A percentile compares a stretch with the other conserved stretches of the same genome.
Conservation (phyloP, 2,888 invertebrate species). For the Clistopyga incitator region DNA sequence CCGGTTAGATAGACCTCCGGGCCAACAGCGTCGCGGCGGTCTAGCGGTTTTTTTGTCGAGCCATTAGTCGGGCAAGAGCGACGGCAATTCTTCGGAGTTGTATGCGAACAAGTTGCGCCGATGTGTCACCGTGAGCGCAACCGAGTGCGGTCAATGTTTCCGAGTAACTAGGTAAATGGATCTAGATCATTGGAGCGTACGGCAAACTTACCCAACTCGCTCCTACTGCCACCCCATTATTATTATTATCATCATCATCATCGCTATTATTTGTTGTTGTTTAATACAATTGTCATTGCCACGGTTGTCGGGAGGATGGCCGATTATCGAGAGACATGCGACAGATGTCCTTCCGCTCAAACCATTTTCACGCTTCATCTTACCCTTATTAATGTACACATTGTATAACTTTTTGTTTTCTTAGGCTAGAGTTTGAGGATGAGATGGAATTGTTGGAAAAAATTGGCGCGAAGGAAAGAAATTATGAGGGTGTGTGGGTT, state of each 20-base stretch:
- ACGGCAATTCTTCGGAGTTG: constrained; percentile 16
- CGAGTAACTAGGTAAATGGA: constrained; percentile 72
- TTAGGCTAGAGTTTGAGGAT: not conserved
- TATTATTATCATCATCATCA: constrained; percentile 5
- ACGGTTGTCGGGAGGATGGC: not conserved
- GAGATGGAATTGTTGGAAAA: not conserved
- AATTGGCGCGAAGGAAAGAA: not conserved
- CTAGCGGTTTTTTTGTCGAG: constrained; percentile 45
- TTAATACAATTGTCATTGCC: constrained; percentile 18
- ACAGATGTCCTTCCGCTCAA: not conserved
- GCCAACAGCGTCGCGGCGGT: constrained; percentile 29
- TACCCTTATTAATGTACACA: constrained; percentile 4
- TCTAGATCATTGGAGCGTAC: constrained; percentile 71
- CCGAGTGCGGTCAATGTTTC: constrained; percentile 57
- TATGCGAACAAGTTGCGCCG: constrained; percentile 38
- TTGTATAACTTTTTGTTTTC: not conserved
- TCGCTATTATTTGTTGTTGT: not conserved
- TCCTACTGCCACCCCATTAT: not conserved
- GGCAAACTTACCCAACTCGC: constrained; percentile 1
- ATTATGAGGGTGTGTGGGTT: not conserved
- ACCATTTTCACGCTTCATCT: constrained; percentile 17
- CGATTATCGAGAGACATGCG: not conserved
- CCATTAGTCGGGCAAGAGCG: constrained; percentile 23
- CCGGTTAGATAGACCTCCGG: constrained; percentile 62
- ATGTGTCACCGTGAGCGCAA: constrained; percentile 36